phyloP scores from a whole-genome alignment of 2,113 vertebrate genomes.

The Argyrosomus japonicus region DNA sequence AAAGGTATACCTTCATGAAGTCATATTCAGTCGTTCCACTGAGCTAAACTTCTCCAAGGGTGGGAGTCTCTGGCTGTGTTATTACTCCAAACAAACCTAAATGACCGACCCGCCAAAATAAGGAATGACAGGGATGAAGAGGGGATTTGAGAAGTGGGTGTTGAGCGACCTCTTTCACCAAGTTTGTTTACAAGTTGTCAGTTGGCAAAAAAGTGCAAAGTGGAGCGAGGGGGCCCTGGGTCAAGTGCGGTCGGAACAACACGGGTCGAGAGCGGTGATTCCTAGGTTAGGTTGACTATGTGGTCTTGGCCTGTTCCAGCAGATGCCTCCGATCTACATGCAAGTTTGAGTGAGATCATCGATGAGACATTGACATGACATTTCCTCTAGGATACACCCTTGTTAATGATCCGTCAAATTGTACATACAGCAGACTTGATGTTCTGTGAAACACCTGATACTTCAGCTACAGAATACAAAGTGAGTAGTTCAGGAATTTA shows the following conservation, averaged over 20 bases:
- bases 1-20: conserved; percentile 58
- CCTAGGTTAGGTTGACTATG: conserved; percentile 11
- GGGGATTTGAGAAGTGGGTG: conserved; percentile 60
- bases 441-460: conserved; percentile 62
- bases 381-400: conserved; percentile 55
- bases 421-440: conserved; percentile 50
- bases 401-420: conserved; percentile 62
- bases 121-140: conserved; percentile 43
- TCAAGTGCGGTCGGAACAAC: conserved; percentile 14
- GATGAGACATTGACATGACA: conserved; percentile 48
- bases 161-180: conserved; percentile 57
- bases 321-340: conserved; percentile 41
- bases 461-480: conserved; percentile 27
- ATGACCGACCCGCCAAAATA: conserved; percentile 51
- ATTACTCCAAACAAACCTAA: conserved; percentile 72
- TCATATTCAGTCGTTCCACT: conserved; percentile 56
- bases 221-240: not conserved
- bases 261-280: conserved; percentile 15
- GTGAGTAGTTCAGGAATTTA: conserved; percentile 10
- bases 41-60: conserved; percentile 42
- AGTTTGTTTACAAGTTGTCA: conserved; percentile 68
- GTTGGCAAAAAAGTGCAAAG: conserved; percentile 60
- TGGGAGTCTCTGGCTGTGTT: conserved; percentile 57
- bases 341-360: conserved; percentile 46
- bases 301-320: conserved; percentile 11